phyloP scores from a whole-genome alignment of 2,797 vertebrate genomes.

The Remorina albescens region DNA sequence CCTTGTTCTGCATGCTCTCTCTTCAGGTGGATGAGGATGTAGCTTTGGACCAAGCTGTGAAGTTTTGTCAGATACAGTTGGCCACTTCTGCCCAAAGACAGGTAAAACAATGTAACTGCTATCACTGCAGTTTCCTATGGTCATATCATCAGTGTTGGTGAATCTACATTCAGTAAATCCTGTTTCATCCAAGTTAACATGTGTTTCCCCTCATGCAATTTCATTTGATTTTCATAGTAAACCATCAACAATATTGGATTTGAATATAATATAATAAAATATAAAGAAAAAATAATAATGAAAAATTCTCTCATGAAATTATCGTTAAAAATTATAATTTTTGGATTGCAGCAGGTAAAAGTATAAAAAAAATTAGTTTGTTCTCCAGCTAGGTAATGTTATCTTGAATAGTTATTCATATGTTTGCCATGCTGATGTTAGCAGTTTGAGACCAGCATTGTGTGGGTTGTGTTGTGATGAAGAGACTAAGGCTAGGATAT shows the following conservation, averaged over 20 bases:
- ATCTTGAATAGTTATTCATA: no score
- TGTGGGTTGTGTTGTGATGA: no score
- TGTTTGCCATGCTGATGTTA: not conserved
- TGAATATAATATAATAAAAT: no score
- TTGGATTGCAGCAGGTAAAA: not conserved
- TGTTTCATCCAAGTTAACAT: not conserved
- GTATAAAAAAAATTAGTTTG: no score
- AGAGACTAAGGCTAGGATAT: no score
- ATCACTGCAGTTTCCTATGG: not conserved
- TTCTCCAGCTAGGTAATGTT: no score
- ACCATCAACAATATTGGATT: not conserved
- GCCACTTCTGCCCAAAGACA: slow-evolving; percentile 95
- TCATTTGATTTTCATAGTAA: not conserved
- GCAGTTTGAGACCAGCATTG: no score
- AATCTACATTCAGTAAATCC: not conserved
- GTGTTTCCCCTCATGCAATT: not conserved
- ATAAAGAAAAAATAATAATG: not conserved
- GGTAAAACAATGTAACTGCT: slow-evolving; percentile 79
- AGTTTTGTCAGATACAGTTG: slow-evolving; percentile 98
- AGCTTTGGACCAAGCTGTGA: slow-evolving; percentile 97
- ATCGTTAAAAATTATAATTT: not conserved
- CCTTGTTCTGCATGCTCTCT: slow-evolving; percentile 44
- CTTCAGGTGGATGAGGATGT: slow-evolving; percentile 95
- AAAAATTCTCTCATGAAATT: not conserved
- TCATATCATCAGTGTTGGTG: not conserved